These are phyloP conservation scores for Nebria salina DNA, from an alignment of 2,888 invertebrate species.

Conservation along the genomic window DNA sequence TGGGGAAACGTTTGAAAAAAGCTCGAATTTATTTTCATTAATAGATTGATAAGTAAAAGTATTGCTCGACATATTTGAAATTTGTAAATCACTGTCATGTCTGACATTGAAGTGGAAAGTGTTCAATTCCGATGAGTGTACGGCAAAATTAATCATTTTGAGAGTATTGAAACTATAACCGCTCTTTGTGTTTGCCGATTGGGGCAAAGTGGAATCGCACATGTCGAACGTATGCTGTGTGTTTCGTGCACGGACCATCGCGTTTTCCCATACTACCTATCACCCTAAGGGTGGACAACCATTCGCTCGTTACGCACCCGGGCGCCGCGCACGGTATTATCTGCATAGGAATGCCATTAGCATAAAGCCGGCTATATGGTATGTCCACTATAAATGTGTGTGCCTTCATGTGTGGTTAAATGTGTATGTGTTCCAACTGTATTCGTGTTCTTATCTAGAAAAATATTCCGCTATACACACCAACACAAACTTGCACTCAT, in stretches of 20 bases:
- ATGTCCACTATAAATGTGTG: conserved; percentile 8
- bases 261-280: not conserved
- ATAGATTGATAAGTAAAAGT: too few relatives aligned
- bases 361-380: conserved; percentile 19
- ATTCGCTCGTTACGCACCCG: conserved; percentile 12
- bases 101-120: not conserved
- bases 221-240: not conserved
- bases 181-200: not conserved
- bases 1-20: too few relatives aligned
- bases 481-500: not conserved
- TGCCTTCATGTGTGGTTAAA: not conserved
- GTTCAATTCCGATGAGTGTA: not conserved
- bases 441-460: conserved; percentile 16
- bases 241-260: not conserved
- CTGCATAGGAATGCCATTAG: conserved; percentile 37
- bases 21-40: too few relatives aligned
- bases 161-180: not conserved
- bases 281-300: not conserved
- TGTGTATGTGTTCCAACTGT: not conserved
- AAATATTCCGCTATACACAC: conserved; percentile 1
- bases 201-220: not conserved
- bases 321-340: conserved; percentile 21
- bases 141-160: not conserved
- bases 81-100: not conserved
- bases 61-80: not conserved